Evolutionary conservation across 2,797 vertebrate genomes (phyloP), one percentile per base, ranked within the genome.

Genomic region (Cyprinella venusta): DNA sequence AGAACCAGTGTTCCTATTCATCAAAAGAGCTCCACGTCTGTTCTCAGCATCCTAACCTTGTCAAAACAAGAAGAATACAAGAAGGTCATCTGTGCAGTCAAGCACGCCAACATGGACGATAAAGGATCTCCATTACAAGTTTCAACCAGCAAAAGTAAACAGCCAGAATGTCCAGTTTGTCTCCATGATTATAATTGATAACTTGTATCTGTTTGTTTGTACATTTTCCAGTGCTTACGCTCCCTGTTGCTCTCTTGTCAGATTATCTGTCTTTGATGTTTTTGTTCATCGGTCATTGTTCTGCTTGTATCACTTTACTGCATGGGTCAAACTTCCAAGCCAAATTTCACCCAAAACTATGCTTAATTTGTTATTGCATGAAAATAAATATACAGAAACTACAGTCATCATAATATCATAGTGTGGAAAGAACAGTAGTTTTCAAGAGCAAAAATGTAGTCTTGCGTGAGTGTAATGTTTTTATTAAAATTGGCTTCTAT

Each of bases 71-170:
- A n/a, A n/a, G n/a, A n/a, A n/a, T n/a, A n/a, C n/a, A n/a, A n/a
- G n/a, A n/a, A n/a, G n/a, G 56, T 79, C 76, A n/a, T 0, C 24
- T 84, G 82, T 0, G 59, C 69, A 16, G 82, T 79, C 68, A 65
- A 2, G 7, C 45, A 74, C 4, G 45, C 76, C 76, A 50, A 54
- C n/a, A 67, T 33, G 59, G 0, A 13, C 0, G 13, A 72, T 42
- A 1, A 1, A 45, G 1, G 0, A 15, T 15, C 12, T 6, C 83
- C 77, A 36, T 6, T 5, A 21, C 0, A 15, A 8, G 5, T 0
- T 26, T 1, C 76, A 74, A 48, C 77, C 67, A 56, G 36, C 8
- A 0, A 36, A 54, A 79, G 76, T 84, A 79, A 80, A 74, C 0
- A 1, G 12, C 1, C 0, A n/a, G 15, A 10, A 8, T 5, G 48